Evolutionary conservation across 1,140 invertebrate species (phyloP).

Genomic region (Stratiolaelaps scimitus): DNA sequence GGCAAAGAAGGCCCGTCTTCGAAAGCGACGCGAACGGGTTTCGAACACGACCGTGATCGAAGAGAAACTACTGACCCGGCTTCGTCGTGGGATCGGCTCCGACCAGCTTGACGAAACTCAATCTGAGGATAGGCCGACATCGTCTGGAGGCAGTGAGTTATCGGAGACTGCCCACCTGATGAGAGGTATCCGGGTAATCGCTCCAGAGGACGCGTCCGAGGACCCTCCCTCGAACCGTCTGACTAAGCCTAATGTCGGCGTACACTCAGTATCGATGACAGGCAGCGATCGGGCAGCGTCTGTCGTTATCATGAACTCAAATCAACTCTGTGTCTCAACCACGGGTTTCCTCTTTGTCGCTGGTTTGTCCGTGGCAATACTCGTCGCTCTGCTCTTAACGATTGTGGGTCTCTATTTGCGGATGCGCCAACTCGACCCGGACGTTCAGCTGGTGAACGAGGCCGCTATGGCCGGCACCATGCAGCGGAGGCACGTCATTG

Average conservation of each 20-base stretch:
- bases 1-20: slow-evolving; percentile 23
- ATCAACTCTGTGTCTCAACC: slow-evolving; percentile 23
- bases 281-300: neutral
- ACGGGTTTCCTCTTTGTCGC: slow-evolving; percentile 11
- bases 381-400: slow-evolving; percentile 11
- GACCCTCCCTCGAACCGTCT: neutral
- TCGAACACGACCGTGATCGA: slow-evolving; percentile 4
- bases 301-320: slow-evolving; percentile 19
- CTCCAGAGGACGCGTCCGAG: slow-evolving; percentile 14
- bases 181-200: slow-evolving; percentile 20
- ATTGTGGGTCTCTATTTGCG: slow-evolving; percentile 13
- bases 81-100: neutral
- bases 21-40: slow-evolving; percentile 2
- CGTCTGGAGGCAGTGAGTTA: neutral
- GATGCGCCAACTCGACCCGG: slow-evolving; percentile 13
- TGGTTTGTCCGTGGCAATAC: neutral
- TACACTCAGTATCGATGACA: neutral
- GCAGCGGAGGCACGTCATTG: slow-evolving; percentile 24
- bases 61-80: neutral
- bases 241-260: neutral
- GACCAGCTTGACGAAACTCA: neutral
- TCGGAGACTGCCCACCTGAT: slow-evolving; percentile 24
- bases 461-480: slow-evolving; percentile 18
- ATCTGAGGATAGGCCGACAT: neutral
- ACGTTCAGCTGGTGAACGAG: slow-evolving; percentile 23